phyloP scores from a whole-genome alignment of 2,797 vertebrate genomes.

The Notoglanidium macrostoma region DNA sequence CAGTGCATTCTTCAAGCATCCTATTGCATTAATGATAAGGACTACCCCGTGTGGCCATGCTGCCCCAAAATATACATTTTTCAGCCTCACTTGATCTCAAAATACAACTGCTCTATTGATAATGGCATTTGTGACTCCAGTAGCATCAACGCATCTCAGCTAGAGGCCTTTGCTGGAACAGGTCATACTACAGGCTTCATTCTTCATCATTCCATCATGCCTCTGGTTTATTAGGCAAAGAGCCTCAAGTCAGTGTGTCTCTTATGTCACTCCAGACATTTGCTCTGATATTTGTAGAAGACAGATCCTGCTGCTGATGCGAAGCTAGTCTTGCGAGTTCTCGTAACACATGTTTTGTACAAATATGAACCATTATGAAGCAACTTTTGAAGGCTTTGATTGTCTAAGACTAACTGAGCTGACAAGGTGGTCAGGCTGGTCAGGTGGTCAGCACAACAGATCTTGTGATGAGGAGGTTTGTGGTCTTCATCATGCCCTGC shows the following conservation, averaged over 20 bases:
- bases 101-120: neutral
- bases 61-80: neutral
- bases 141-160: conserved; percentile 3
- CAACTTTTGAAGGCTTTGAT: neutral
- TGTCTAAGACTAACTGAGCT: conserved; percentile 1
- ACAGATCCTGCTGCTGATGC: neutral
- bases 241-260: neutral
- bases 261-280: neutral
- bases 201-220: neutral
- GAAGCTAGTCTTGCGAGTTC: neutral
- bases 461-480: neutral
- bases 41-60: neutral
- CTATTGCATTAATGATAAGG: neutral
- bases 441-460: no score
- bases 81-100: neutral
- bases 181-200: neutral
- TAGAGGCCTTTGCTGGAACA: conserved; percentile 10
- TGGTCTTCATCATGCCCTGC: neutral
- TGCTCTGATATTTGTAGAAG: conserved; percentile 3
- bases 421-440: neutral
- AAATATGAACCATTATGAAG: neutral
- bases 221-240: conserved; percentile 11
- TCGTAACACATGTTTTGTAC: neutral
- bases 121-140: neutral
- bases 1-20: neutral